phyloP scores from a whole-genome alignment of 1,140 invertebrate species.

The Camponotus floridanus region DNA sequence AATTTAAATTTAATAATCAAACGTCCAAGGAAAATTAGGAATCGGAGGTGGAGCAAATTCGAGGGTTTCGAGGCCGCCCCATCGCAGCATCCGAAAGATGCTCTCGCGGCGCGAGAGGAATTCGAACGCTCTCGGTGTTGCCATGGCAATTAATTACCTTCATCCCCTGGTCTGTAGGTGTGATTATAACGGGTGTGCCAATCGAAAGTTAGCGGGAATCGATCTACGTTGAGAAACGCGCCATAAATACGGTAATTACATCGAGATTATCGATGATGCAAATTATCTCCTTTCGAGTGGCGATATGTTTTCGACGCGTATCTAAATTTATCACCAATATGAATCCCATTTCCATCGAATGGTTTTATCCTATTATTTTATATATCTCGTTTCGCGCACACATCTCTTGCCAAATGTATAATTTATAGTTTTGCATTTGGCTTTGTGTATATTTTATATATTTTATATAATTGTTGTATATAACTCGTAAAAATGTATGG shows the following conservation, averaged over 20 bases:
- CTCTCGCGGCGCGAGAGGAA: conserved; percentile 70
- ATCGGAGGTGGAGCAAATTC: background rate
- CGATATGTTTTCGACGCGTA: background rate
- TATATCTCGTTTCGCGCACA: background rate
- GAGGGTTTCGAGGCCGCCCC: conserved; percentile 21
- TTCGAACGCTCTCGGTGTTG: conserved; percentile 84
- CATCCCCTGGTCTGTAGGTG: conserved; percentile 82
- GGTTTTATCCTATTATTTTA: background rate
- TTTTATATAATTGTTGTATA: background rate
- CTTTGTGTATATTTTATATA: background rate
- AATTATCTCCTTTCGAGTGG: conserved; percentile 50
- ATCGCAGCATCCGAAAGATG: conserved; percentile 43
- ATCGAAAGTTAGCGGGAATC: conserved; percentile 69
- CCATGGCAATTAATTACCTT: conserved; percentile 87
- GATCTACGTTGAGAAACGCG: conserved; percentile 45
- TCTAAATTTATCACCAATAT: conserved; percentile 25
- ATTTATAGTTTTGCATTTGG: background rate
- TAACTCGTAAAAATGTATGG: background rate
- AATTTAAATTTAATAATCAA: background rate
- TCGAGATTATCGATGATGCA: conserved; percentile 30
- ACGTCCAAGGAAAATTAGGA: background rate
- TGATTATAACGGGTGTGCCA: conserved; percentile 84
- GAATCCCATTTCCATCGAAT: background rate
- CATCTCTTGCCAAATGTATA: background rate
- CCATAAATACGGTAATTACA: conserved; percentile 71